Evolutionary conservation across 2,888 invertebrate genomes (phyloP).

Genomic region (Brenthis hecate): DNA sequence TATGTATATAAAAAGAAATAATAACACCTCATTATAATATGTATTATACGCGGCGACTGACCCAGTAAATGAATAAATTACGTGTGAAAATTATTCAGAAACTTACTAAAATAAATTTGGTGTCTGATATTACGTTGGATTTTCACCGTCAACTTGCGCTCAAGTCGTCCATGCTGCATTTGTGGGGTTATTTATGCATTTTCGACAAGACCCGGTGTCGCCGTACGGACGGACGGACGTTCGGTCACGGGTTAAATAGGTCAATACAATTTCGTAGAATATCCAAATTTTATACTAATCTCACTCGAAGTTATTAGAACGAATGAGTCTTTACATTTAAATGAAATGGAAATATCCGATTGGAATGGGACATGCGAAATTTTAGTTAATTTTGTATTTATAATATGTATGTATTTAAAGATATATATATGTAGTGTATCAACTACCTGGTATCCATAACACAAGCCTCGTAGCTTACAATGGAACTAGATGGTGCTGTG

Average conservation of each 20-base stretch:
- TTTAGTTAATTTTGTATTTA: no score
- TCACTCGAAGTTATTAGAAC: no score
- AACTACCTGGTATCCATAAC: no score
- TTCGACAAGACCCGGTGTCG: constrained; percentile 36
- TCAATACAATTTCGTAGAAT: constrained; percentile 35
- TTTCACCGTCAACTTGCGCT: constrained; percentile 26
- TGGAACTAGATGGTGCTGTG: no score
- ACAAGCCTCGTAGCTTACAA: no score
- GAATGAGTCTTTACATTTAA: no score
- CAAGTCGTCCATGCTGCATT: constrained; percentile 34
- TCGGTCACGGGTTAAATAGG: constrained; percentile 35
- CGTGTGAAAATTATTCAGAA: neutral
- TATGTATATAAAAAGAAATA: no score
- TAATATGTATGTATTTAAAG: no score
- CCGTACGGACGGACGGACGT: constrained; percentile 30
- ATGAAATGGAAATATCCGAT: no score
- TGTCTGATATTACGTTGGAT: constrained; percentile 9
- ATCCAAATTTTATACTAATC: constrained; percentile 8
- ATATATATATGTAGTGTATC: no score
- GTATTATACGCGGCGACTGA: neutral
- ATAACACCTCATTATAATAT: neutral
- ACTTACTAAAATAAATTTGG: constrained; percentile 1
- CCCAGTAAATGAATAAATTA: no score
- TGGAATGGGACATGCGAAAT: no score
- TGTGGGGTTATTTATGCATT: constrained; percentile 36